Evolutionary conservation across 2,888 invertebrate species (phyloP).

Genomic region (Campopleginae sp.): DNA sequence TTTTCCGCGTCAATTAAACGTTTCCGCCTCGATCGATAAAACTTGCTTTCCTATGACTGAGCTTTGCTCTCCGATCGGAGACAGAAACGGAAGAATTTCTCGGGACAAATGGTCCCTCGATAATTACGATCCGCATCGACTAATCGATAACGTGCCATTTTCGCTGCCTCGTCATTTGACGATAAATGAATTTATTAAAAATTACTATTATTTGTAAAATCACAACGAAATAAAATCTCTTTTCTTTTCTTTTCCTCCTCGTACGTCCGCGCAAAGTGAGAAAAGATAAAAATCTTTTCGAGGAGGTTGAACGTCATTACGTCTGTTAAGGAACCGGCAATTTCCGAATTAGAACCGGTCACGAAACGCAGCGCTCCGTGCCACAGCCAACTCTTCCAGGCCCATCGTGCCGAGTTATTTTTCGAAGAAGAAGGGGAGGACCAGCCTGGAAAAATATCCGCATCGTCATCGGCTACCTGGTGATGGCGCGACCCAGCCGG

Average conservation of each 20-base stretch:
- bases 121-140: no score
- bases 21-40: background rate
- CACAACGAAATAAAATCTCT: constrained; percentile 40
- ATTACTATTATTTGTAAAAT: background rate
- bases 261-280: background rate
- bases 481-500: constrained; percentile 67
- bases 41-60: background rate
- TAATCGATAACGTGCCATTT: background rate
- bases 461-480: constrained; percentile 81
- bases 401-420: constrained; percentile 44
- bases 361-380: constrained; percentile 69
- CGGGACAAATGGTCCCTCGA: no score
- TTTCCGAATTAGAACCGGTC: constrained; percentile 80
- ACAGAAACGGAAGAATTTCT: no score
- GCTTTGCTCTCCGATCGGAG: no score
- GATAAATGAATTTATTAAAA: background rate
- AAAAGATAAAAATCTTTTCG: constrained; percentile 71
- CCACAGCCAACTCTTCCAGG: constrained; percentile 64
- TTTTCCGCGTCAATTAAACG: background rate
- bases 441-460: constrained; percentile 63
- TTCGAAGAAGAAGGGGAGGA: background rate
- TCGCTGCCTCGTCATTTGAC: background rate
- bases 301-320: constrained; percentile 73
- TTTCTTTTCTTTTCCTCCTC: constrained; percentile 21
- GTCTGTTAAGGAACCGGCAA: constrained; percentile 78